phyloP scores from a whole-genome alignment of 2,888 invertebrate genomes.

The Quadroppia sp. region DNA sequence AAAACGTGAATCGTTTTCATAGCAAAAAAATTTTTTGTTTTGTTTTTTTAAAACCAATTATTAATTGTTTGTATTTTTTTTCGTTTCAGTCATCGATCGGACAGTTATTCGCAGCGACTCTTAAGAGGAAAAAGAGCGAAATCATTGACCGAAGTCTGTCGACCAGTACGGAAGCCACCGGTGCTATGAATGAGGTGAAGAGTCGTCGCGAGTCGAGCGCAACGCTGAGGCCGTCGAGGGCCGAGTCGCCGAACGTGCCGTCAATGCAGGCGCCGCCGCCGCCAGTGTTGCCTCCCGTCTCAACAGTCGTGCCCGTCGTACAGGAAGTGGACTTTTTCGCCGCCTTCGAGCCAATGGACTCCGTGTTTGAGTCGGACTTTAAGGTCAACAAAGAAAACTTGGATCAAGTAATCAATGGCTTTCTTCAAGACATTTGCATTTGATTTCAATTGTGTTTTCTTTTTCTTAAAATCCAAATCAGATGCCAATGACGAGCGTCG shows the following conservation, averaged over 20 bases:
- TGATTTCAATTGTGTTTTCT: too few relatives aligned
- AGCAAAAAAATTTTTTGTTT: too few relatives aligned
- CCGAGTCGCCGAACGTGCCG: constrained; percentile 35
- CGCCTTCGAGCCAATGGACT: constrained; percentile 13
- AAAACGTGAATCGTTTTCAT: too few relatives aligned
- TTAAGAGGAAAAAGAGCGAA: constrained; percentile 32
- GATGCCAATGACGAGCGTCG: not conserved
- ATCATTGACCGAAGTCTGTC: not conserved
- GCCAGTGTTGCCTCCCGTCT: not conserved
- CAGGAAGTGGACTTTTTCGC: constrained; percentile 19
- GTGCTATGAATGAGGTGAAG: constrained; percentile 18
- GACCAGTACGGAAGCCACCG: not conserved
- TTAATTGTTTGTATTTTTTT: not conserved
- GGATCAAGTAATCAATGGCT: not conserved
- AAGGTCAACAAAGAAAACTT: constrained; percentile 18
- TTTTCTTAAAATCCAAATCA: not conserved
- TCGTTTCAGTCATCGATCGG: constrained; percentile 35
- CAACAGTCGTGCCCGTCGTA: not conserved
- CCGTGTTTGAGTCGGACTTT: constrained; percentile 16
- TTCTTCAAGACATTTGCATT: not conserved
- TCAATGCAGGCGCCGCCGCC: constrained; percentile 31
- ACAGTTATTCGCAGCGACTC: constrained; percentile 35
- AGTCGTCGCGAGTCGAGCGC: constrained; percentile 22
- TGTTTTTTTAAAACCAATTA: too few relatives aligned
- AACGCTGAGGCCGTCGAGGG: constrained; percentile 11